A percentile compares a stretch with the other conserved stretches of the same genome.
Conservation (phyloP, 2,797 vertebrate genomes). For the Alcedo atthis region DNA sequence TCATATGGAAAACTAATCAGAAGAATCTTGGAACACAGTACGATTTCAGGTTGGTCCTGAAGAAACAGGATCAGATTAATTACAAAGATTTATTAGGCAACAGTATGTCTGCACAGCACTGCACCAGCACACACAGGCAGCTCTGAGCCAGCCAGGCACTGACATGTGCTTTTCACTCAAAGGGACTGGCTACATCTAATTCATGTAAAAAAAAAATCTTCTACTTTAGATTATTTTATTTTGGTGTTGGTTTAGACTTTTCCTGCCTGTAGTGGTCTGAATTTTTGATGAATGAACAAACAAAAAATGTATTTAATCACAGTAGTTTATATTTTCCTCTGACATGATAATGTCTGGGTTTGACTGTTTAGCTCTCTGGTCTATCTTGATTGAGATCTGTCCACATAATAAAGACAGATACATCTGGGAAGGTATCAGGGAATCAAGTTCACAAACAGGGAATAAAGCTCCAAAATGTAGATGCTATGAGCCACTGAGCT, state of each 20-base stretch:
- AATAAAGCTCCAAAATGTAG: neutral
- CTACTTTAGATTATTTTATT: neutral
- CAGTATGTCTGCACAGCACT: neutral
- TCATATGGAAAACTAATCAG: neutral
- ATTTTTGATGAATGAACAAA: neutral
- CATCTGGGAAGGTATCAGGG: neutral
- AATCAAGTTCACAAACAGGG: neutral
- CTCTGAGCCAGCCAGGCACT: neutral
- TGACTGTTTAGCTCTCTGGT: neutral
- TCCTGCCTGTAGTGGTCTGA: neutral
- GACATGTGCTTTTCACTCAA: neutral
- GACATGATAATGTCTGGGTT: neutral
- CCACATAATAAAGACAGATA: neutral
- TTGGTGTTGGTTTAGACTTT: neutral
- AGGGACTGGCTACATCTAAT: rapidly evolving
- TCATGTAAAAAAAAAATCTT: neutral
- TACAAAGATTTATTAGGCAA: neutral
- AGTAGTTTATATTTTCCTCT: neutral
- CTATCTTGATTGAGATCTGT: neutral
- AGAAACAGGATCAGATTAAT: neutral
- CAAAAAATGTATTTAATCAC: neutral
- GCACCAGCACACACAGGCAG: neutral
- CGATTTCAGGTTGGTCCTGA: neutral
- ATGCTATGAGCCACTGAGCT: neutral
- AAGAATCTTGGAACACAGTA: neutral